Evolutionary conservation across 1,140 invertebrate genomes (phyloP).

Genomic region (Drosophila simulans): DNA sequence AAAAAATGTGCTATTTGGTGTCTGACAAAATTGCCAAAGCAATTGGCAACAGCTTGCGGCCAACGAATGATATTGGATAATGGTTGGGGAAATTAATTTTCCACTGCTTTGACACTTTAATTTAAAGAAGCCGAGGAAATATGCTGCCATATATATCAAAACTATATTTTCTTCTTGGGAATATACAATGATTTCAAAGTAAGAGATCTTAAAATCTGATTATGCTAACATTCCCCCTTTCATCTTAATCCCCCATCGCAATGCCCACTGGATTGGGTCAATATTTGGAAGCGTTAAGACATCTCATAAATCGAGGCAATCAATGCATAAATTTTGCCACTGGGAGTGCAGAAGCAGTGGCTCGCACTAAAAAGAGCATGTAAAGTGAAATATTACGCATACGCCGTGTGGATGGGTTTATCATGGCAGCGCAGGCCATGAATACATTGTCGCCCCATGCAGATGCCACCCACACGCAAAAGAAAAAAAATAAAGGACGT

Average conservation of each 20-base stretch:
- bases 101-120: not conserved
- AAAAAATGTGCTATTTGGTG: constrained; percentile 21
- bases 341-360: constrained; percentile 6
- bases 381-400: constrained; percentile 73
- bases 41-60: constrained; percentile 41
- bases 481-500: not conserved
- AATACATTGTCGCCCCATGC: constrained; percentile 35
- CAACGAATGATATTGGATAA: constrained; percentile 22
- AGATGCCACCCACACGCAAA: not conserved
- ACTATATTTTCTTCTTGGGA: not conserved
- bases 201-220: not conserved
- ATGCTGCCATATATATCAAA: not conserved
- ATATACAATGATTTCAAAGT: not conserved
- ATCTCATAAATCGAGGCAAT: constrained; percentile 60
- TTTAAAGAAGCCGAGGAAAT: not conserved
- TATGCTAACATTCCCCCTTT: not conserved
- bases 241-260: not conserved
- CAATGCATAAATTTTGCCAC: constrained; percentile 71
- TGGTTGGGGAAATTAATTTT: constrained; percentile 22
- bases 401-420: constrained; percentile 60
- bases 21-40: not conserved
- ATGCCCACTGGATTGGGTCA: not conserved
- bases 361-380: constrained; percentile 54
- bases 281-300: constrained; percentile 35
- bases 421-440: constrained; percentile 43